A percentile compares a stretch with the other conserved stretches of the same genome.
These are phyloP conservation scores for Lepetodrilus schrolli DNA, from an alignment of 2,888 invertebrate genomes.

Conservation along the genomic window DNA sequence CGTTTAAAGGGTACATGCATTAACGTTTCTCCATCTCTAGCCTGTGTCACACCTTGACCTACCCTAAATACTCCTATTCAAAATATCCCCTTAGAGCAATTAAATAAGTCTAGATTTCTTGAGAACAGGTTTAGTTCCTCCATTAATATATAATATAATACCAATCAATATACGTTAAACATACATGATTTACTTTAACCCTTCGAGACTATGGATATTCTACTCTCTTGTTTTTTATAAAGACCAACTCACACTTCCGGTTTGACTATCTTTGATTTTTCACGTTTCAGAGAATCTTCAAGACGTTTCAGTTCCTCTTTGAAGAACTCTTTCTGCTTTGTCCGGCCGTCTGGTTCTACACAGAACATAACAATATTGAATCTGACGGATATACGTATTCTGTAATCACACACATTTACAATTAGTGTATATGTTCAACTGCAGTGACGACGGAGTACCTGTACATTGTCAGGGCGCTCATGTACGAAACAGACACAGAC, in stretches of 20 bases:
- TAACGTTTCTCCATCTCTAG: too few species aligned
- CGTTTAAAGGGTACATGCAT: too few species aligned
- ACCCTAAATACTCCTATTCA: too few species aligned
- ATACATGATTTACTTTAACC: too few species aligned
- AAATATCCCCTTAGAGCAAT: too few species aligned
- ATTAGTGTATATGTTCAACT: background rate
- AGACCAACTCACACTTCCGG: conserved; percentile 58
- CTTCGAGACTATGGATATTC: background rate
- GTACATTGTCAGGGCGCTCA: too few species aligned
- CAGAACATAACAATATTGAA: background rate
- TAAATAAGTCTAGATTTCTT: too few species aligned
- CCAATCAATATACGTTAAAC: too few species aligned
- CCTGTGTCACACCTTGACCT: too few species aligned
- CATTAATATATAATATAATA: too few species aligned
- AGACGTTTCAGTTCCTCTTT: conserved; percentile 56
- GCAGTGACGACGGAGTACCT: background rate
- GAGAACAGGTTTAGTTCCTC: too few species aligned
- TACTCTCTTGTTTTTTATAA: background rate
- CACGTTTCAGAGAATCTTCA: conserved; percentile 59
- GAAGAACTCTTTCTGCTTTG: conserved; percentile 63
- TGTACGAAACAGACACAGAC: too few species aligned
- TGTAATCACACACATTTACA: background rate
- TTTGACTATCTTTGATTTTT: conserved; percentile 62
- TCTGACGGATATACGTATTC: background rate
- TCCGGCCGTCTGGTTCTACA: conserved; percentile 38